Base-by-base conservation (phyloP, 2,797 vertebrate species). In the Choloepus didactylus region DNA sequence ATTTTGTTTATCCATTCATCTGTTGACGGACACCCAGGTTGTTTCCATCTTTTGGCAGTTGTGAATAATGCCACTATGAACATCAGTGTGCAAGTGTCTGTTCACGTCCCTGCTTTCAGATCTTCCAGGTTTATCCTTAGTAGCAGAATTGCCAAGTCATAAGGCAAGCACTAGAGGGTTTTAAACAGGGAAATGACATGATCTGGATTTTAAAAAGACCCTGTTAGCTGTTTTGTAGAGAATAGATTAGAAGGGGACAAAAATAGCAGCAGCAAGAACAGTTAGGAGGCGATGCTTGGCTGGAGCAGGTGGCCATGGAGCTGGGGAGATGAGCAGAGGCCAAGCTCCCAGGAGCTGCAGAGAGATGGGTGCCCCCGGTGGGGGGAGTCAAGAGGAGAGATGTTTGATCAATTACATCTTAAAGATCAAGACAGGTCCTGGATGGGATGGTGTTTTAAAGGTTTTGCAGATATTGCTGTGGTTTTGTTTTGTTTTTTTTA, bases 171-270 rank as follows among this genome's bases (percentile, higher is more conserved):
- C 41, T 21, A 56, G 38, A 72, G 62, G 7, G 3, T 85, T 79
- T 91, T 54, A 73, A 94, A 75, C 23, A 51, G 56, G 64, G 56
- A 96, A 88, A 89, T 38, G 25, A 70, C 41, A 49, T 38, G 12
- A 75, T 87, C 62, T 31, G 44, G 49, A 56, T 88, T 86, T 91
- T 83, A 12, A 54, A 51, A 92, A 56, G 79, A 60, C 49, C 51
- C 10, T 3, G 18, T 21, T 73, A 73, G 31, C 62, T 89, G 27
- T 29, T 54, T 91, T 5, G 6, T 38, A 73, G 82, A 77, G 62
- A 93, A 75, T 31, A 82, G 29, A 51, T 64, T 70, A 29, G 60
- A 83, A 85, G 25, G 11, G 5, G 60, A 76, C 38, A 80, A 19
- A 87, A 21, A 44, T 51, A n/a, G 83, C 11, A 80, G 49, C 46